phyloP scores from a whole-genome alignment of 1,140 invertebrate genomes.

The Sitobion miscanthi region DNA sequence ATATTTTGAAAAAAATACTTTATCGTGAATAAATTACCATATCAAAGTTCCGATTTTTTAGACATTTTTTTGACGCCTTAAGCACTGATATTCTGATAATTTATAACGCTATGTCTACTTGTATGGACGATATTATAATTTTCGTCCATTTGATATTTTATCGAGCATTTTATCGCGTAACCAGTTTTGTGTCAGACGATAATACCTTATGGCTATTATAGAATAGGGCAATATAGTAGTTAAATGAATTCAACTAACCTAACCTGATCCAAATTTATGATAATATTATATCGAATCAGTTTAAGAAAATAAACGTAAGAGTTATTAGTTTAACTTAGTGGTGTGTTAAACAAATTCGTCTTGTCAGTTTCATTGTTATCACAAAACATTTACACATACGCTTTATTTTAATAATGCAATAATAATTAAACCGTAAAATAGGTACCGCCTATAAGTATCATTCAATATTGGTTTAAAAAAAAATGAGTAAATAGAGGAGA shows the following conservation, averaged over 20 bases:
- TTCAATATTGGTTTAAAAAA: neutral
- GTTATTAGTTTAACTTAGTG: neutral
- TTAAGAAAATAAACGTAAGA: neutral
- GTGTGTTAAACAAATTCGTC: neutral
- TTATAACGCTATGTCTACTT: neutral
- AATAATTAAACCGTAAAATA: neutral
- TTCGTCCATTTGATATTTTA: neutral
- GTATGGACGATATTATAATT: neutral
- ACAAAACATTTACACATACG: neutral
- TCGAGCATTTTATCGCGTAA: neutral
- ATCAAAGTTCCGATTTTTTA: constrained; percentile 1
- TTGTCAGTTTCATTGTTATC: neutral
- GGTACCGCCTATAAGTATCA: no score
- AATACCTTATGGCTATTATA: neutral
- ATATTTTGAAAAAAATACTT: neutral
- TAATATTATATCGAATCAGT: neutral
- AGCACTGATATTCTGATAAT: neutral
- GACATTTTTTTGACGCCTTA: neutral
- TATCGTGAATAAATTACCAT: neutral
- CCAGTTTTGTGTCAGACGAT: neutral
- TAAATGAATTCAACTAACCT: neutral
- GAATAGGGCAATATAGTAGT: neutral
- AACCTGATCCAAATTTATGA: neutral
- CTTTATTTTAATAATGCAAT: neutral
- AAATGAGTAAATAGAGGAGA: neutral